phyloP scores from a whole-genome alignment of 30 jellyfish, hydroid and myxozoan species.

The Aurelia sp. region DNA sequence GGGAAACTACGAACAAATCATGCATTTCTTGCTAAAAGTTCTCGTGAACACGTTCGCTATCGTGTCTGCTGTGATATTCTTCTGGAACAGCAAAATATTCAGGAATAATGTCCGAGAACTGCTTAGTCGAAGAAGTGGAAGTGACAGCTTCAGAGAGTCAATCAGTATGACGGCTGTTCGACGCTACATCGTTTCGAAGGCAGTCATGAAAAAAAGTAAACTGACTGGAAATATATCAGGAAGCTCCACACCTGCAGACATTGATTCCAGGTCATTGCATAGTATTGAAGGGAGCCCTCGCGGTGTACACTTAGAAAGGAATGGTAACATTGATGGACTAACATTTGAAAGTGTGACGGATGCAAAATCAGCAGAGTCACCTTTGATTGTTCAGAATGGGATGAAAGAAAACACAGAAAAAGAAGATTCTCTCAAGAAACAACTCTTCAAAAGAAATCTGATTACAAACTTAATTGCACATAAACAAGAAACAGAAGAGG shows the following conservation, averaged over 20 bases:
- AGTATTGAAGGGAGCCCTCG: too few species aligned
- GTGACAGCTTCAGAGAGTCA: not conserved
- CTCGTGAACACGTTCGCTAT: slow-evolving; percentile 73
- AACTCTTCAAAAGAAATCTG: not conserved
- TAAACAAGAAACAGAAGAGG: too few species aligned
- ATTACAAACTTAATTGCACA: too few species aligned
- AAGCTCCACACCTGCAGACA: too few species aligned
- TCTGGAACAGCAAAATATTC: slow-evolving; percentile 76
- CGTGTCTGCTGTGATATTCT: slow-evolving; percentile 76
- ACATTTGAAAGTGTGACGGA: too few species aligned
- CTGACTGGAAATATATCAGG: too few species aligned
- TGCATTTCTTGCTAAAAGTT: slow-evolving; percentile 66
- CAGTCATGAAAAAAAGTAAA: too few species aligned
- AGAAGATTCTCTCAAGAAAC: not conserved
- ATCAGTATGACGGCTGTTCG: not conserved
- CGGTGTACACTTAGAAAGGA: too few species aligned
- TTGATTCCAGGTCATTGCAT: too few species aligned
- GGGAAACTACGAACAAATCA: slow-evolving; percentile 47
- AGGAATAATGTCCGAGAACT: slow-evolving; percentile 49
- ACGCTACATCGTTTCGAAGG: not conserved
- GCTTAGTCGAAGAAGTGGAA: slow-evolving; percentile 11
- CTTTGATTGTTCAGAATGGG: too few species aligned
- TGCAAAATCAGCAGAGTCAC: too few species aligned
- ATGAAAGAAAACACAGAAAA: not conserved
- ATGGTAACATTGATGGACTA: too few species aligned